Conservation (phyloP, 2,113 vertebrate genomes). For the Chiloscyllium plagiosum region DNA sequence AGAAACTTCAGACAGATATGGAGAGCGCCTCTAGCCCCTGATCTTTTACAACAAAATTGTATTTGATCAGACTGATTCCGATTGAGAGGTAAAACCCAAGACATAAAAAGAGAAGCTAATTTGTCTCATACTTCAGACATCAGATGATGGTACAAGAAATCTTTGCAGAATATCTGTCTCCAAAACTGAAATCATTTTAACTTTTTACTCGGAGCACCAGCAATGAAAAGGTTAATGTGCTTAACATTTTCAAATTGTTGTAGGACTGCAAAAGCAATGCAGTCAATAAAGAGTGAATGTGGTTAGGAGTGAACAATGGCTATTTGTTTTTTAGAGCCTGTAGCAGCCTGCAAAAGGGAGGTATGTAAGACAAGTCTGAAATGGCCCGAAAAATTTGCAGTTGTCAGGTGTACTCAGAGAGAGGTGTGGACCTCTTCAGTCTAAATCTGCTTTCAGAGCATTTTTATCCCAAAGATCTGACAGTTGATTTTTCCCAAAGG, state of each 20-base stretch:
- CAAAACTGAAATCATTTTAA: background rate
- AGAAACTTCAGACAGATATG: background rate
- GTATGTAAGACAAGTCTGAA: slow-evolving; percentile 36
- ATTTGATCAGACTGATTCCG: background rate
- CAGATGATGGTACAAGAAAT: background rate
- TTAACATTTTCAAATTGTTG: background rate
- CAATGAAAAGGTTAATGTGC: background rate
- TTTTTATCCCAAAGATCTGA: background rate
- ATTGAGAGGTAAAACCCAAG: background rate
- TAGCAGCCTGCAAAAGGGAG: slow-evolving; percentile 18
- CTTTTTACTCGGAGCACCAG: too few relatives aligned
- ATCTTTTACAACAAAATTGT: background rate
- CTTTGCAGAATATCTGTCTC: background rate
- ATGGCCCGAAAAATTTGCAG: background rate
- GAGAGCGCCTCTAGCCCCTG: background rate
- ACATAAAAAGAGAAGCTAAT: background rate
- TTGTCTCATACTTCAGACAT: background rate
- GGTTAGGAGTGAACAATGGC: background rate
- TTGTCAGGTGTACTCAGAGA: slow-evolving; percentile 11
- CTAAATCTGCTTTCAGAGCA: background rate
- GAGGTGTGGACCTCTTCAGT: background rate
- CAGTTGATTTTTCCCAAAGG: slow-evolving; percentile 11
- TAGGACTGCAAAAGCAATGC: background rate
- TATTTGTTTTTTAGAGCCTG: slow-evolving; percentile 22
- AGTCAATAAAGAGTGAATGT: background rate